A percentile compares a stretch with the other conserved stretches of the same genome.
Conservation (phyloP, 1,140 invertebrate species). For the Battus philenor region DNA sequence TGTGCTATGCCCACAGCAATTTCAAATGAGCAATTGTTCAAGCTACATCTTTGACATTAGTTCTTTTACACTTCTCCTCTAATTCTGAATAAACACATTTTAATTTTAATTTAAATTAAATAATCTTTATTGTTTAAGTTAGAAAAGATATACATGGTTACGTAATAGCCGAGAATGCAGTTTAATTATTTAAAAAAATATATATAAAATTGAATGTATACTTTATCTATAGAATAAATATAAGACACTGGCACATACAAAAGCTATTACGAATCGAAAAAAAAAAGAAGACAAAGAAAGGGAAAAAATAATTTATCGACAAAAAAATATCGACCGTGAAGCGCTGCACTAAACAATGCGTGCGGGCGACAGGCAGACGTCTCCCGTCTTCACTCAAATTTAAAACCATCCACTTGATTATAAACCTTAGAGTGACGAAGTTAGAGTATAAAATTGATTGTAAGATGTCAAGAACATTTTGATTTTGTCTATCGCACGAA, state of each 20-base stretch:
- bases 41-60: no score
- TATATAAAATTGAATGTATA: no score
- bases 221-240: neutral
- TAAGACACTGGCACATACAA: conserved; percentile 1
- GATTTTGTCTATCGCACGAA: conserved; percentile 17
- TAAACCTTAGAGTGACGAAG: neutral
- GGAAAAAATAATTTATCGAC: neutral
- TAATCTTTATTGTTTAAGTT: no score
- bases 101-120: no score
- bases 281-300: conserved; percentile 6
- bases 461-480: conserved; percentile 12
- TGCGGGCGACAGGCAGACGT: conserved; percentile 12
- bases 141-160: no score
- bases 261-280: conserved; percentile 2
- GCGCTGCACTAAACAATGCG: conserved; percentile 14
- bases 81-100: no score
- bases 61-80: no score
- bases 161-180: no score
- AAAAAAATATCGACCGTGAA: conserved; percentile 11
- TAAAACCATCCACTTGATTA: neutral
- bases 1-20: no score
- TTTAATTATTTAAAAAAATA: no score
- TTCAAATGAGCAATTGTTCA: no score
- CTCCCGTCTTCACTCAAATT: conserved; percentile 8
- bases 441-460: neutral